Base-by-base conservation (phyloP, 2,888 invertebrate species). In the Malacosoma neustria region DNA sequence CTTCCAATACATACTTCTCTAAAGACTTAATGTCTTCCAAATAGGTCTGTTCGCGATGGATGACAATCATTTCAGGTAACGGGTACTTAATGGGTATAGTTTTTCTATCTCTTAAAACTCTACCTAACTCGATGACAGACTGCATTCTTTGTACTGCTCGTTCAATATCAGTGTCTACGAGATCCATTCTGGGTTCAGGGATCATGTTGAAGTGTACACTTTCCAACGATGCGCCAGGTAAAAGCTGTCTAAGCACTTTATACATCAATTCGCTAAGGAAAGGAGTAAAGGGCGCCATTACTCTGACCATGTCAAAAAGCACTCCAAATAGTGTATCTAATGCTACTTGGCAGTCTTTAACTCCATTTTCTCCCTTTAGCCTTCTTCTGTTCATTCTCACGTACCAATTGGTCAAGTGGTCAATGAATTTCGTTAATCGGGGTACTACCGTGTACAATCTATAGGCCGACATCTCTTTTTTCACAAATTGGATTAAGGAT, bases 391-490 rank as follows among this genome's bases (percentile, higher is more conserved):
- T 99, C 91, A 99, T 94, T 45, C 99, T 89, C 15, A 99, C 97
- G 71, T 99, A 99, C 98, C 98, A 98, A 73, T 99, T 99, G 14
- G 99, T 99, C 3, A 99, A 89, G 65, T 98, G 95, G 64, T 99
- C 98, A 49, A 99, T 96, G 73, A 97, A 99, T 68, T 97, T 97
- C 0, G 98, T 93, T 31, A 99, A 84, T 37, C 93, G 88, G 0
- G 98, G 98, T 6, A 98, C 93, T 6, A 99, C 99, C 1, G 98
- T 98, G 67, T 98, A 99, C 37, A 99, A 84, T 38, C 94, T 91
- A 70, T 99, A 99, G 1, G 93, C 93, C 55, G 90, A 90, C 99
- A 99, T 99, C 85, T 99, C 99, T 51, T 90, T 89, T 35, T 93
- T 91, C 5, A 99, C 92, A 81, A 94, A 98, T 45, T 90, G 89